Evolutionary conservation across 2,797 vertebrate species (phyloP).

Genomic region (Pristis pectinata): DNA sequence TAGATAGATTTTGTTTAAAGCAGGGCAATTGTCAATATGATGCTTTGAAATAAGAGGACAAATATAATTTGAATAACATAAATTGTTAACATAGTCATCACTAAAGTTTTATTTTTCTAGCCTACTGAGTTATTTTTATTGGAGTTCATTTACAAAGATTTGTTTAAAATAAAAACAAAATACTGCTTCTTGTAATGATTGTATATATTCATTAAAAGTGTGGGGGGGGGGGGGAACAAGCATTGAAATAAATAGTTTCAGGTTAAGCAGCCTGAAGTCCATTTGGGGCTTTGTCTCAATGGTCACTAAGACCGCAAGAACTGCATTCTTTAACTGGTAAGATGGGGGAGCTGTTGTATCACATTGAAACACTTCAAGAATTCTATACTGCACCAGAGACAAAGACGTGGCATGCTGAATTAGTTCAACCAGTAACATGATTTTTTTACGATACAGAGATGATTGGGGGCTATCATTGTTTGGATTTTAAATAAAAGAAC

Average conservation of each 20-base stretch:
- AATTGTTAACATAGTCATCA: not conserved
- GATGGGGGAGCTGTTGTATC: constrained; percentile 36
- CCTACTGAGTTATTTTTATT: not conserved
- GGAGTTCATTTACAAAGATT: not conserved
- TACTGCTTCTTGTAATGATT: not conserved
- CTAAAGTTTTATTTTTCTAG: not conserved
- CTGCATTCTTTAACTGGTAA: constrained; percentile 37
- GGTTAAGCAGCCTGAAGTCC: not conserved
- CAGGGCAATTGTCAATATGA: not conserved
- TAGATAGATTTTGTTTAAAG: not conserved
- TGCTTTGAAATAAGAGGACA: not conserved
- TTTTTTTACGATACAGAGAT: not conserved
- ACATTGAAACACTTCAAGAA: not conserved
- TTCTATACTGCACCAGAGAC: not conserved
- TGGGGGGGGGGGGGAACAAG: not conserved
- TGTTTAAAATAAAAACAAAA: not conserved
- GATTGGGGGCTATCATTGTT: not conserved
- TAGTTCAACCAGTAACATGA: not conserved
- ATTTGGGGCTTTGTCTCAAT: not conserved
- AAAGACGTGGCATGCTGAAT: not conserved
- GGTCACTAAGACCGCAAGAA: not conserved
- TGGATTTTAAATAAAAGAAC: constrained; percentile 6
- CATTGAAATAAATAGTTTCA: not conserved
- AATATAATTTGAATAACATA: not conserved
- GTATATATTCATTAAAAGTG: not conserved